Percentiles rank a stretch among this genome's conserved stretches.
phyloP scores from a whole-genome alignment of 2,888 invertebrate species.

The Dolomedes plantarius region DNA sequence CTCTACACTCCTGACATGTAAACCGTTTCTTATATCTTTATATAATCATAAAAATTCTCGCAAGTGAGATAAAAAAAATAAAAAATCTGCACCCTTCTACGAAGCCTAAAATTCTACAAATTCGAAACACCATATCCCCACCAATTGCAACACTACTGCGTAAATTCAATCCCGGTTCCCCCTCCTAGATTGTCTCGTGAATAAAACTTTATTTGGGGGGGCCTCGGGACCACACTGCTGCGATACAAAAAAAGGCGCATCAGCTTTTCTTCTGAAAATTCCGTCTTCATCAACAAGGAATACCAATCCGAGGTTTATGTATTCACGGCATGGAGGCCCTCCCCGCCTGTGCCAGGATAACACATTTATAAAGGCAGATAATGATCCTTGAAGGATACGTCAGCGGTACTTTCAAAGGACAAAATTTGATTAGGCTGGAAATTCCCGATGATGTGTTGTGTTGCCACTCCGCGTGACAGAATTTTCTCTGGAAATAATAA shows the following conservation, averaged over 20 bases:
- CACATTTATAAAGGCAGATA: conserved; percentile 66
- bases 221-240: neutral
- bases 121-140: too few species aligned
- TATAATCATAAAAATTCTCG: too few species aligned
- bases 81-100: too few species aligned
- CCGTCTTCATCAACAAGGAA: neutral
- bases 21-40: too few species aligned
- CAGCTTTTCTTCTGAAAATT: neutral
- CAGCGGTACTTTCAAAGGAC: conserved; percentile 54
- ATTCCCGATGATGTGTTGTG: neutral
- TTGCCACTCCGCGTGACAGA: neutral
- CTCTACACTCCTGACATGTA: too few species aligned
- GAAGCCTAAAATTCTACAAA: too few species aligned
- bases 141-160: too few species aligned
- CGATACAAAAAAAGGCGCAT: neutral
- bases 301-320: neutral
- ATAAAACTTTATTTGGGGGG: neutral
- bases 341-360: conserved; percentile 30
- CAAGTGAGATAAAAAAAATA: too few species aligned
- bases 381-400: conserved; percentile 68
- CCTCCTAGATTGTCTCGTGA: neutral
- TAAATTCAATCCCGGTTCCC: neutral
- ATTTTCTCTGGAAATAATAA: neutral
- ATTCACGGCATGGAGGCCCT: conserved; percentile 51
- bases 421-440: conserved; percentile 51